Evolutionary conservation across 2,797 vertebrate species (phyloP).

Genomic region (Dipus sagitta): DNA sequence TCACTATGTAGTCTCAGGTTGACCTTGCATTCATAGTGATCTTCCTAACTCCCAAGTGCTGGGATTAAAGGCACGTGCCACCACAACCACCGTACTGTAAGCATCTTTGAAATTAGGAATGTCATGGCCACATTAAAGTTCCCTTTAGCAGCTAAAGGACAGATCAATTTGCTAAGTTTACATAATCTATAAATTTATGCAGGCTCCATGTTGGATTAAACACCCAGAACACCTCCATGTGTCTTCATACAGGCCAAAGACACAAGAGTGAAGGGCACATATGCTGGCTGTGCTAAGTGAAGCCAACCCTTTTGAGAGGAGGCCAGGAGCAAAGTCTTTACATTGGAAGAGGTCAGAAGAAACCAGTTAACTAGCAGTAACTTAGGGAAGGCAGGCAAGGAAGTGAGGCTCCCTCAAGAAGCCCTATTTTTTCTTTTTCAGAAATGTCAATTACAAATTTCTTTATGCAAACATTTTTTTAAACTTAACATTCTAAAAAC

Average conservation of each 20-base stretch:
- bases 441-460: constrained; percentile 5
- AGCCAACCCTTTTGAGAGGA: not conserved
- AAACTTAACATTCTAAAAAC: not conserved
- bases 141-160: not conserved
- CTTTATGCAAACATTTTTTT: constrained; percentile 31
- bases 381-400: not conserved
- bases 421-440: not conserved
- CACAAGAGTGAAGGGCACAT: not conserved
- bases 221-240: not conserved
- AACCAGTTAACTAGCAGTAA: not conserved
- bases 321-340: not conserved
- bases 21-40: too few species aligned
- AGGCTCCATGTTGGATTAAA: not conserved
- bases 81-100: too few species aligned
- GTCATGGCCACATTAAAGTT: not conserved
- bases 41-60: too few species aligned
- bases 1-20: too few species aligned
- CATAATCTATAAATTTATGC: not conserved
- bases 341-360: not conserved
- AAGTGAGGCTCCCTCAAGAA: not conserved
- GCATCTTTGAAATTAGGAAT: not conserved
- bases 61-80: too few species aligned
- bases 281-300: not conserved
- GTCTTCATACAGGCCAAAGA: not conserved
- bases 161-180: not conserved